Evolutionary conservation across 2,797 vertebrate species (phyloP).

Genomic region (Phyllotis vaccarum): DNA sequence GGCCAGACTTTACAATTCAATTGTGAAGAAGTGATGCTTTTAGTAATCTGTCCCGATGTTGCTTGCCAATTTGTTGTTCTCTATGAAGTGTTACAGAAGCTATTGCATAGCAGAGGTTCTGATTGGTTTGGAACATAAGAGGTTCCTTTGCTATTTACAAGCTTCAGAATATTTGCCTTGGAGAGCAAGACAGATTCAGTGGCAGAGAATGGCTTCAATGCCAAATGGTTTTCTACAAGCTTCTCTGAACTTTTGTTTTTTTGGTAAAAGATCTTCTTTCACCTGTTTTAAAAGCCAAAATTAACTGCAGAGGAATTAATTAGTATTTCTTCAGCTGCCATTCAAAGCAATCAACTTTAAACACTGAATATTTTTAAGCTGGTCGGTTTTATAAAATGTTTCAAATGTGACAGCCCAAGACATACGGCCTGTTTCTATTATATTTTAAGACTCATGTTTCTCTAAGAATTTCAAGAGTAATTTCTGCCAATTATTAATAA

Average conservation of each 20-base stretch:
- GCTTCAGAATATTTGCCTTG: conserved; percentile 65
- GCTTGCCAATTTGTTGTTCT: not conserved
- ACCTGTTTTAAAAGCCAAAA: conserved; percentile 15
- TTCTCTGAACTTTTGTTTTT: conserved; percentile 40
- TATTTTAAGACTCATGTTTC: conserved; percentile 1
- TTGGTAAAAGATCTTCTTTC: not conserved
- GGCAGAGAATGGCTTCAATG: conserved; percentile 28
- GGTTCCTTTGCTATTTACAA: conserved; percentile 70
- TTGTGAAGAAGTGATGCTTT: not conserved
- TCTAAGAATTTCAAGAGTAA: conserved; percentile 20
- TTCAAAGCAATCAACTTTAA: conserved; percentile 39
- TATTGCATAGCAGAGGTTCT: conserved; percentile 50
- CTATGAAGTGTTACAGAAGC: not conserved
- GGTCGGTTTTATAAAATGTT: not conserved
- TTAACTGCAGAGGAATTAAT: conserved; percentile 41
- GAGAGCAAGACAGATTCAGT: conserved; percentile 32
- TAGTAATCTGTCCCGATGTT: not conserved
- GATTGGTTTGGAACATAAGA: conserved; percentile 57
- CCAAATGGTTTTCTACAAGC: conserved; percentile 52
- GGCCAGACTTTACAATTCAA: not conserved
- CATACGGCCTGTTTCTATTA: not conserved
- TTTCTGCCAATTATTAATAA: conserved; percentile 42
- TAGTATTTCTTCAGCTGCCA: conserved; percentile 36
- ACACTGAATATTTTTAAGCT: not conserved
- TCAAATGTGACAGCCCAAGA: conserved; percentile 26